These are phyloP conservation scores for Yponomeuta cagnagella DNA, from an alignment of 2,888 invertebrate genomes.

Conservation along the genomic window DNA sequence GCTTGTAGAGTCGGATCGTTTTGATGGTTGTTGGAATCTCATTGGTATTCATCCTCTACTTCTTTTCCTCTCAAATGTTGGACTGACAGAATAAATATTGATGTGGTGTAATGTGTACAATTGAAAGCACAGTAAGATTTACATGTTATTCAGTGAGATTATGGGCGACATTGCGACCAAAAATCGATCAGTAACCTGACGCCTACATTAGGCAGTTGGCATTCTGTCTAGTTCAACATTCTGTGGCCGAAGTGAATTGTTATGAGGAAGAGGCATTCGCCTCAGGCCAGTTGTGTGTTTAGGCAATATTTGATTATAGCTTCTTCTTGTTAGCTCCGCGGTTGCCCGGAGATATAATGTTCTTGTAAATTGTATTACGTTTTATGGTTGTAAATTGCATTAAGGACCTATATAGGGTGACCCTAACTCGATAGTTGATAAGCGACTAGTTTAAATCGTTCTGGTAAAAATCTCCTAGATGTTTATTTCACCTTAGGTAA, in stretches of 20 bases:
- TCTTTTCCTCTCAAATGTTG: too few relatives aligned
- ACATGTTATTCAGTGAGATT: too few relatives aligned
- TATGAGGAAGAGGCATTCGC: slow-evolving; percentile 6
- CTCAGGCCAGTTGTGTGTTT: neutral
- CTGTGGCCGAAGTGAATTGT: neutral
- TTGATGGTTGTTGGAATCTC: too few relatives aligned
- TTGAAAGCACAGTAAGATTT: too few relatives aligned
- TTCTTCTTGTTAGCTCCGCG: slow-evolving; percentile 11
- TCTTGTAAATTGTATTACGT: slow-evolving; percentile 12
- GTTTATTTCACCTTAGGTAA: too few relatives aligned
- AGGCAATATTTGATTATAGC: slow-evolving; percentile 9
- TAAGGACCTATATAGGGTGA: neutral
- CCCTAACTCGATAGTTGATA: neutral
- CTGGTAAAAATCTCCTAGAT: neutral
- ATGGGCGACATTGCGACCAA: too few relatives aligned
- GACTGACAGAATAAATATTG: too few relatives aligned
- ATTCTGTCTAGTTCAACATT: neutral
- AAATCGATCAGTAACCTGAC: too few relatives aligned
- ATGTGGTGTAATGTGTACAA: too few relatives aligned
- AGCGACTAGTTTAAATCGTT: neutral
- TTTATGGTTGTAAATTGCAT: slow-evolving; percentile 12
- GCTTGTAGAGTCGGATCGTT: too few relatives aligned
- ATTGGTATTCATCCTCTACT: too few relatives aligned
- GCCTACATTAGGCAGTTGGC: too few relatives aligned
- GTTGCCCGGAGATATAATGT: slow-evolving; percentile 11